phyloP scores from a whole-genome alignment of 2,113 vertebrate species.

The Ceratotherium simum region DNA sequence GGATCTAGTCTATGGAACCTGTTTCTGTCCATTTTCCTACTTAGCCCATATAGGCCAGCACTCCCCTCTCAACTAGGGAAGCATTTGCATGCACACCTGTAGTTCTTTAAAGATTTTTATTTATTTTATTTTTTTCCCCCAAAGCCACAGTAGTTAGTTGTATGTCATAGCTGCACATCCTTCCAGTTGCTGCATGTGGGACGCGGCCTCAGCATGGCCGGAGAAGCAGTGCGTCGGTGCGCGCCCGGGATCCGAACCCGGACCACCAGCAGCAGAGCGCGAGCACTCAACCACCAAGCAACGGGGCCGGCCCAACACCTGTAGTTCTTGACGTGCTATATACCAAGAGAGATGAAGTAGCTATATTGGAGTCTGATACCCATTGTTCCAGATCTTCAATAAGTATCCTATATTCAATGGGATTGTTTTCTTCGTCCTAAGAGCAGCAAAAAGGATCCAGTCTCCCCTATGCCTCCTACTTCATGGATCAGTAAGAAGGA shows the following conservation, averaged over 20 bases:
- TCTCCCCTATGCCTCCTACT: background rate
- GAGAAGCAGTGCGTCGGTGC: no score
- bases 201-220: no score
- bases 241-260: no score
- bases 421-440: background rate
- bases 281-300: no score
- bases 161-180: no score
- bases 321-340: background rate
- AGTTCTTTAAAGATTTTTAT: no score
- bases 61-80: background rate
- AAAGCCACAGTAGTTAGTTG: no score
- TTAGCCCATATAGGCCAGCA: background rate
- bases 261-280: no score
- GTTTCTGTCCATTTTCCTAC: background rate
- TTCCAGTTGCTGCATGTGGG: no score
- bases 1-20: background rate
- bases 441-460: background rate
- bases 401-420: rapidly evolving
- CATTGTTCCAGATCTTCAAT: rapidly evolving
- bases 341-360: background rate
- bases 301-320: no score
- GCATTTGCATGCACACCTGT: rapidly evolving
- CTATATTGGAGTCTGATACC: rapidly evolving
- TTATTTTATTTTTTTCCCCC: no score
- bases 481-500: background rate